A percentile compares a stretch with the other conserved stretches of the same genome.
These are phyloP conservation scores for Passer domesticus DNA, from an alignment of 2,113 vertebrate species.

Conservation along the genomic window DNA sequence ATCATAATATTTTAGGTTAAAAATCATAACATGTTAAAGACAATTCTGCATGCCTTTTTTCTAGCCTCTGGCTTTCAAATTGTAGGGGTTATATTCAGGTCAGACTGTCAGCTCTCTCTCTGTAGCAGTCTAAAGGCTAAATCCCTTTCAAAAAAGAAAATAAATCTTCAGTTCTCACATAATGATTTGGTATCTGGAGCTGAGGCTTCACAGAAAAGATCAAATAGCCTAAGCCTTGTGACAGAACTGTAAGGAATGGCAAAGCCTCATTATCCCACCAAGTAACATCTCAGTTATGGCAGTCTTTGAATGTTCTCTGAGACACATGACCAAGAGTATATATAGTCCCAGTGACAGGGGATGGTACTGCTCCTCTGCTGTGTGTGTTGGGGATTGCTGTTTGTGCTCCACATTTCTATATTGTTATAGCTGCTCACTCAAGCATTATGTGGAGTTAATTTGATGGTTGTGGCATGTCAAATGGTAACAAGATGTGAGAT, in stretches of 20 bases:
- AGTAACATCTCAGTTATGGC: background rate
- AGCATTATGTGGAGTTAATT: background rate
- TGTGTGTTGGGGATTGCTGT: background rate
- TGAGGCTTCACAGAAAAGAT: slow-evolving; percentile 39
- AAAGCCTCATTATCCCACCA: background rate
- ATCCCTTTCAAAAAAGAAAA: slow-evolving; percentile 46
- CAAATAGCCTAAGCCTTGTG: slow-evolving; percentile 22
- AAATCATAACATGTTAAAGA: slow-evolving; percentile 27
- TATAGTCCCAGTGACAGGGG: background rate
- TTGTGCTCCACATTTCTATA: background rate
- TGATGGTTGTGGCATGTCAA: background rate
- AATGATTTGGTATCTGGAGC: slow-evolving; percentile 44
- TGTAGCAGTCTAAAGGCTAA: slow-evolving; percentile 36
- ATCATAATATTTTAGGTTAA: slow-evolving; percentile 33
- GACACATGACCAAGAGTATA: background rate
- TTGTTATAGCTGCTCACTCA: background rate
- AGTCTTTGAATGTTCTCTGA: background rate
- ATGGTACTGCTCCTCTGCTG: background rate
- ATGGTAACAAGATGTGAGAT: background rate
- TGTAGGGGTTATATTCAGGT: slow-evolving; percentile 10
- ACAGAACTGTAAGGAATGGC: slow-evolving; percentile 15
- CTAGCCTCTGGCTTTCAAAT: slow-evolving; percentile 38
- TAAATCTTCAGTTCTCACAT: slow-evolving; percentile 53
- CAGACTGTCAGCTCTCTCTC: slow-evolving; percentile 42
- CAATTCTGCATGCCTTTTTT: slow-evolving; percentile 17